A percentile compares a stretch with the other conserved stretches of the same genome.
Evolutionary conservation across 2,888 invertebrate genomes (phyloP).

Genomic region (Didymodactylos carnosus): DNA sequence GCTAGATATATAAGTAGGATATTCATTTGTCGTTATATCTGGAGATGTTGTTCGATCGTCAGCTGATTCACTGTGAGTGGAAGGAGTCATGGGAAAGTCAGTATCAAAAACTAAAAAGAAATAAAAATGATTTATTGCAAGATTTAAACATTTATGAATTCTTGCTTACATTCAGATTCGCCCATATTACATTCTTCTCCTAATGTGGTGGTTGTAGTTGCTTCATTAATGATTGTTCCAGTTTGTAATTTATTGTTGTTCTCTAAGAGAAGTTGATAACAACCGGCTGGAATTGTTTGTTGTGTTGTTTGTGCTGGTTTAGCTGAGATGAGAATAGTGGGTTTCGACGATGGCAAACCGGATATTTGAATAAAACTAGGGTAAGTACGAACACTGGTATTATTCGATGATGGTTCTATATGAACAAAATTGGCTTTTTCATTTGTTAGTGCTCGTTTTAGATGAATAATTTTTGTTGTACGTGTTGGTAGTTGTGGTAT

Average conservation of each 20-base stretch:
- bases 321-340: neutral
- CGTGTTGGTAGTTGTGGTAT: no score
- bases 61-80: neutral
- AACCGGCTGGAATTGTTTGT: neutral
- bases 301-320: neutral
- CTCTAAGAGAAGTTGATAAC: neutral
- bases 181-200: neutral
- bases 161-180: neutral
- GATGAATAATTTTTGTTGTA: no score
- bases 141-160: no score
- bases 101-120: neutral
- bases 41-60: neutral
- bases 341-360: no score
- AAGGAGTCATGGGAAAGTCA: neutral
- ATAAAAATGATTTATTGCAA: neutral
- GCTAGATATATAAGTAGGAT: neutral
- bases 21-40: neutral
- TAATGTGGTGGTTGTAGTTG: neutral
- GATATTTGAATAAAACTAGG: no score
- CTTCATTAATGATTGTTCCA: neutral
- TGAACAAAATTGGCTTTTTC: neutral
- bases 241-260: neutral
- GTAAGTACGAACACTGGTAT: no score
- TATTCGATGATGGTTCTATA: neutral
- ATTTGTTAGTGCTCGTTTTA: neutral